These are phyloP conservation scores for Centruroides sculpturatus DNA, from an alignment of 1,140 invertebrate species.

Conservation along the genomic window DNA sequence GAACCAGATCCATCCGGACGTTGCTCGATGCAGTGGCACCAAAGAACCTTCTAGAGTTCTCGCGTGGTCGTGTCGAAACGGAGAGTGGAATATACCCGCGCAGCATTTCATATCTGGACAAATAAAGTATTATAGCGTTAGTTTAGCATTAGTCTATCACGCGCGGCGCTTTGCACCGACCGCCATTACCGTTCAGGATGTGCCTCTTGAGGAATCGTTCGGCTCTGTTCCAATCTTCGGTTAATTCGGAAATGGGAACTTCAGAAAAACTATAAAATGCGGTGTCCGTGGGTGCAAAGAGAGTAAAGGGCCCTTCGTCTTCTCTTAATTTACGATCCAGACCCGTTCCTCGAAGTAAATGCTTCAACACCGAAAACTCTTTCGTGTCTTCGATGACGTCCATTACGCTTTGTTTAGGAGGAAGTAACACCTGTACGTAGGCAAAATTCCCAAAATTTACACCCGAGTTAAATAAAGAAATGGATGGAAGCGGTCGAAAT, in stretches of 20 bases:
- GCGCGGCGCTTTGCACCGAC: no score
- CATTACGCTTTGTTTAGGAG: slow-evolving; percentile 34
- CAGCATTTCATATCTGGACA: slow-evolving; percentile 1
- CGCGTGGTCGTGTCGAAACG: background rate
- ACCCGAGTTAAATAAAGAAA: background rate
- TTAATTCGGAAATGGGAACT: slow-evolving; percentile 28
- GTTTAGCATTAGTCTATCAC: background rate
- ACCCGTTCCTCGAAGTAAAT: slow-evolving; percentile 1
- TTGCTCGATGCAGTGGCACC: background rate
- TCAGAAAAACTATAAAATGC: slow-evolving; percentile 31
- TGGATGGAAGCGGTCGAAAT: background rate
- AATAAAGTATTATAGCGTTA: background rate
- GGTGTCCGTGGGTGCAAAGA: slow-evolving; percentile 38
- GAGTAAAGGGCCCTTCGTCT: slow-evolving; percentile 31
- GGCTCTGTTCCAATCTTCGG: slow-evolving; percentile 30
- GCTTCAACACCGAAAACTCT: slow-evolving; percentile 31
- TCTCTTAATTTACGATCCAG: slow-evolving; percentile 29
- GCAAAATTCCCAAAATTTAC: background rate
- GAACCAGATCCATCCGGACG: background rate
- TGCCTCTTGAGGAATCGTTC: slow-evolving; percentile 33
- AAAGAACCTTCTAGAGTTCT: slow-evolving; percentile 2
- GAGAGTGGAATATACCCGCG: background rate
- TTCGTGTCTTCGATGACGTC: slow-evolving; percentile 30
- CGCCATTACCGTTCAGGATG: slow-evolving; percentile 29
- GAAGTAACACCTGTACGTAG: slow-evolving; percentile 29